phyloP scores from a whole-genome alignment of 2,888 invertebrate species.

The Cataglyphis cursor region DNA sequence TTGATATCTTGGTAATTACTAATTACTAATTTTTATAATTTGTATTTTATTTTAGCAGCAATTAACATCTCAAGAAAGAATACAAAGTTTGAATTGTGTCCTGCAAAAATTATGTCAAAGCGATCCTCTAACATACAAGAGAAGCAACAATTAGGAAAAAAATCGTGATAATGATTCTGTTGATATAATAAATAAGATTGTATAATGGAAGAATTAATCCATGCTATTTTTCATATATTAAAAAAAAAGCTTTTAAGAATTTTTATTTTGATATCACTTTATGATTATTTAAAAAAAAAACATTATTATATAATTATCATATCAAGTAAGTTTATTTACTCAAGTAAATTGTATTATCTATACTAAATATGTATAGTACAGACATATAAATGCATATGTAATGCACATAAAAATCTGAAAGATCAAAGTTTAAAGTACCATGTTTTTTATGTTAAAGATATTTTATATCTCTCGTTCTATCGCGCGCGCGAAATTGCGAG shows the following conservation, averaged over 20 bases:
- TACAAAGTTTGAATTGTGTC: background rate
- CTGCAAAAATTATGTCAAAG: background rate
- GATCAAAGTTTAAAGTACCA: background rate
- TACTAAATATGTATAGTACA: background rate
- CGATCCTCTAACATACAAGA: background rate
- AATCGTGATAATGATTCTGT: slow-evolving; percentile 3
- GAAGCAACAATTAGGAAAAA: slow-evolving; percentile 15
- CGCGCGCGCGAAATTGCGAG: background rate
- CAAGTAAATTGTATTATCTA: background rate
- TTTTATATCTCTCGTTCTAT: background rate
- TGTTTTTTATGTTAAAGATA: background rate
- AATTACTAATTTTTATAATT: slow-evolving; percentile 8
- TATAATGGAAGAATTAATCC: background rate
- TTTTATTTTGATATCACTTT: background rate
- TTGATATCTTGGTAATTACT: background rate
- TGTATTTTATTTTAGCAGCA: slow-evolving; percentile 55
- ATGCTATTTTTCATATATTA: background rate
- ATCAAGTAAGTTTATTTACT: background rate
- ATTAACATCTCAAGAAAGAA: slow-evolving; percentile 23
- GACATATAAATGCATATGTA: background rate
- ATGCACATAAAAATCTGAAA: background rate
- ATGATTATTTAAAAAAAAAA: background rate
- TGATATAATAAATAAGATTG: background rate
- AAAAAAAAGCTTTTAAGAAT: background rate
- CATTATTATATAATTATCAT: background rate